Percentiles rank a stretch among this genome's conserved stretches.
phyloP scores from a whole-genome alignment of 2,888 invertebrate genomes.

The Leptinotarsa juncta region DNA sequence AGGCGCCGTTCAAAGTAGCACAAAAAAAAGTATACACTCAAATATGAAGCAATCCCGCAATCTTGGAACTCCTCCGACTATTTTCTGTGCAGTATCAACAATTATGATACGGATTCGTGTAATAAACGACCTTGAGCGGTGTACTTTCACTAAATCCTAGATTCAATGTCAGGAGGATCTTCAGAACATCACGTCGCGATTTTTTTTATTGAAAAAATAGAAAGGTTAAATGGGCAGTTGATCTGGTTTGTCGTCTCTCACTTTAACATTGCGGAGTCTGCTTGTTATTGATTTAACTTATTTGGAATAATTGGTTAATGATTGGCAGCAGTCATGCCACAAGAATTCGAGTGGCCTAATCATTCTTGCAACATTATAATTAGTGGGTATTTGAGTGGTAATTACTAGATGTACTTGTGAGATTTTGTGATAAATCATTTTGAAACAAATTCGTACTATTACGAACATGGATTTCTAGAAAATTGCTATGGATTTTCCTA shows the following conservation, averaged over 20 bases:
- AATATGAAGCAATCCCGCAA: neutral
- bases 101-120: slow-evolving; percentile 40
- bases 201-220: slow-evolving; percentile 26
- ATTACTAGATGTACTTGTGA: neutral
- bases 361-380: slow-evolving; percentile 6
- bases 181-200: slow-evolving; percentile 34
- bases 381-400: neutral
- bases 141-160: slow-evolving; percentile 43
- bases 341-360: slow-evolving; percentile 3
- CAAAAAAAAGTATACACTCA: neutral
- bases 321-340: slow-evolving; percentile 12
- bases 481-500: too few relatives aligned
- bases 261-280: slow-evolving; percentile 1
- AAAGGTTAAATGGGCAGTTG: slow-evolving; percentile 43
- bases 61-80: neutral
- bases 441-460: too few relatives aligned
- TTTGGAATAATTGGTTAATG: slow-evolving; percentile 23
- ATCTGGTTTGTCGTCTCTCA: slow-evolving; percentile 42
- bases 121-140: slow-evolving; percentile 37
- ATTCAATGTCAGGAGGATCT: slow-evolving; percentile 45
- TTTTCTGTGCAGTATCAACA: slow-evolving; percentile 23
- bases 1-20: too few relatives aligned
- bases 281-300: slow-evolving; percentile 24
- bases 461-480: too few relatives aligned
- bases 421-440: too few relatives aligned